phyloP scores from a whole-genome alignment of 2,113 vertebrate species.

The Catagonus wagneri region DNA sequence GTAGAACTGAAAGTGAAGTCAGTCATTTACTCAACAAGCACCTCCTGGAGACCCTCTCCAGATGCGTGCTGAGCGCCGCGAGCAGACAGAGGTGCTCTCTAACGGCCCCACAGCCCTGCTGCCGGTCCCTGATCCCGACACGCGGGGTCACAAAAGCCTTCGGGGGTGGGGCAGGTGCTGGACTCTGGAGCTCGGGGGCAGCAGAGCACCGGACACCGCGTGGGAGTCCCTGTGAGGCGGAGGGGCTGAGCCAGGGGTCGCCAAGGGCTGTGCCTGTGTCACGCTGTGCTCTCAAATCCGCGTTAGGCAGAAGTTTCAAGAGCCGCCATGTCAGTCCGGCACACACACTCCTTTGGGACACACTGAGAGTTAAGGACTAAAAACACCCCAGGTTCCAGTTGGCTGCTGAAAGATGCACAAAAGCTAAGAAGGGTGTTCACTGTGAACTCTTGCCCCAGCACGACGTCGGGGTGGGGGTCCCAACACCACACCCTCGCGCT shows the following conservation, averaged over 20 bases:
- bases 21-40: not conserved
- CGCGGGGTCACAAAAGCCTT: rapidly evolving
- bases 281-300: rapidly evolving
- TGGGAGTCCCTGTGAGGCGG: not conserved
- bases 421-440: too few relatives aligned
- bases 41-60: not conserved
- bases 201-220: rapidly evolving
- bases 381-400: rapidly evolving
- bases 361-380: not conserved
- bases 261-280: rapidly evolving
- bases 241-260: rapidly evolving
- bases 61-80: rapidly evolving
- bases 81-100: rapidly evolving
- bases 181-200: rapidly evolving
- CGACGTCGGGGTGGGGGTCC: not conserved
- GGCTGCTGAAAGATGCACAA: not conserved
- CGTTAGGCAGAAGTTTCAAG: rapidly evolving
- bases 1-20: slow-evolving; percentile 90
- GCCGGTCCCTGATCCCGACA: rapidly evolving
- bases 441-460: not conserved
- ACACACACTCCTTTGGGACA: rapidly evolving
- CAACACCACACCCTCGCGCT: rapidly evolving
- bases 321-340: rapidly evolving
- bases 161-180: not conserved
- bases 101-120: rapidly evolving